Percentiles rank a stretch among this genome's conserved stretches.
Conservation (phyloP, 2,797 vertebrate genomes). For the Zonotrichia albicollis region DNA sequence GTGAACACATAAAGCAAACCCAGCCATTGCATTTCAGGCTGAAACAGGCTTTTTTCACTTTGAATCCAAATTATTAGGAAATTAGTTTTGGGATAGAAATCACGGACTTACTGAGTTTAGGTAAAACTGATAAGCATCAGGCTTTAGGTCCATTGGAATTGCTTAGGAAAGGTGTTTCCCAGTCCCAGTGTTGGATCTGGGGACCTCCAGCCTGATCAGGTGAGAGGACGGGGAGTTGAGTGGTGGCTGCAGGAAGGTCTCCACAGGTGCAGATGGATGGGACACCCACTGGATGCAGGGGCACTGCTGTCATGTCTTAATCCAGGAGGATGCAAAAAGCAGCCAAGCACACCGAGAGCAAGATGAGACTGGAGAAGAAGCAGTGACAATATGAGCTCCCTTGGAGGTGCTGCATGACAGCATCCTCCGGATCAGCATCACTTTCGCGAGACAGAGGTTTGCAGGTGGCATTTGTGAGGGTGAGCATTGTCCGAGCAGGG, state of each 20-base stretch:
- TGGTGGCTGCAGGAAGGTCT: not conserved
- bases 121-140: not conserved
- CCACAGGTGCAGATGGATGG: accelerated
- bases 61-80: not conserved
- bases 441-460: not conserved
- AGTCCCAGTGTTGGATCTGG: not conserved
- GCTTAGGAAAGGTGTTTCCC: not conserved
- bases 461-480: not conserved
- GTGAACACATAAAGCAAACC: not conserved
- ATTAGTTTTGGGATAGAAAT: not conserved
- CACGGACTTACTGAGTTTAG: not conserved
- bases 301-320: accelerated
- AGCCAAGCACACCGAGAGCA: not conserved
- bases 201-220: not conserved
- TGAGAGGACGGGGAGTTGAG: not conserved
- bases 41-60: not conserved
- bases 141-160: not conserved
- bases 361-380: not conserved
- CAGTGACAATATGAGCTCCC: accelerated
- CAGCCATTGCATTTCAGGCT: not conserved
- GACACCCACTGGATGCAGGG: accelerated
- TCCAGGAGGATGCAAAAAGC: not conserved
- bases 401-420: accelerated
- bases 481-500: not conserved
- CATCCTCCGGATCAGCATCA: not conserved